phyloP scores from a whole-genome alignment of 2,888 invertebrate species.

The Drosophila robusta region DNA sequence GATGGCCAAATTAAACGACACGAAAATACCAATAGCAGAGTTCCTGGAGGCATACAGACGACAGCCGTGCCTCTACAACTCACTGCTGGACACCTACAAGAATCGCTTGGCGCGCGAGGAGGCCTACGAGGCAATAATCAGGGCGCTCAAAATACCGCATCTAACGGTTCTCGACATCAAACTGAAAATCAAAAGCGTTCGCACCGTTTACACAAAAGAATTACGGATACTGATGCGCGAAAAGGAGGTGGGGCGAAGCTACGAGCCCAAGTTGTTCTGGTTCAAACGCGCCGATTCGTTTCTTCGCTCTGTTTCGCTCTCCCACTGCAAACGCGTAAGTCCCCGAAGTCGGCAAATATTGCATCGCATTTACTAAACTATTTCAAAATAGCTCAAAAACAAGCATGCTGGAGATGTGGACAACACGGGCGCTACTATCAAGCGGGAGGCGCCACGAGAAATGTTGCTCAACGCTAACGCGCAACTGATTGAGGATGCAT shows the following conservation, averaged over 20 bases:
- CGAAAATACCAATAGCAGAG: constrained; percentile 75
- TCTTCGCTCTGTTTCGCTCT: constrained; percentile 74
- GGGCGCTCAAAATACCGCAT: constrained; percentile 74
- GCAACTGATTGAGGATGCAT: constrained; percentile 50
- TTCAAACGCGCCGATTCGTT: constrained; percentile 79
- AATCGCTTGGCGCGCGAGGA: constrained; percentile 76
- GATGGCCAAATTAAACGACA: constrained; percentile 78
- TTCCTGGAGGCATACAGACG: constrained; percentile 81
- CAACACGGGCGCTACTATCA: constrained; percentile 9
- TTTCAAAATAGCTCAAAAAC: constrained; percentile 23
- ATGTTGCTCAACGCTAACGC: constrained; percentile 21
- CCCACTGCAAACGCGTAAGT: constrained; percentile 64
- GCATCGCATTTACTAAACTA: background rate
- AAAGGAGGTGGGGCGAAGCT: constrained; percentile 60
- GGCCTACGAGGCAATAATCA: constrained; percentile 78
- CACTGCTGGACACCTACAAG: constrained; percentile 78
- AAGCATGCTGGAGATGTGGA: constrained; percentile 11
- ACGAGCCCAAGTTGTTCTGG: constrained; percentile 81
- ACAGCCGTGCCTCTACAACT: constrained; percentile 82
- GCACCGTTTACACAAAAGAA: constrained; percentile 83
- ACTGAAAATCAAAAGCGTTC: constrained; percentile 84
- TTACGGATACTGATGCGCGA: constrained; percentile 74
- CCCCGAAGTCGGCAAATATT: background rate
- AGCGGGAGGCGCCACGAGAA: constrained; percentile 34
- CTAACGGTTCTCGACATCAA: constrained; percentile 81